Base-by-base conservation (phyloP, 2,797 vertebrate genomes). In the Poeciliopsis turneri region DNA sequence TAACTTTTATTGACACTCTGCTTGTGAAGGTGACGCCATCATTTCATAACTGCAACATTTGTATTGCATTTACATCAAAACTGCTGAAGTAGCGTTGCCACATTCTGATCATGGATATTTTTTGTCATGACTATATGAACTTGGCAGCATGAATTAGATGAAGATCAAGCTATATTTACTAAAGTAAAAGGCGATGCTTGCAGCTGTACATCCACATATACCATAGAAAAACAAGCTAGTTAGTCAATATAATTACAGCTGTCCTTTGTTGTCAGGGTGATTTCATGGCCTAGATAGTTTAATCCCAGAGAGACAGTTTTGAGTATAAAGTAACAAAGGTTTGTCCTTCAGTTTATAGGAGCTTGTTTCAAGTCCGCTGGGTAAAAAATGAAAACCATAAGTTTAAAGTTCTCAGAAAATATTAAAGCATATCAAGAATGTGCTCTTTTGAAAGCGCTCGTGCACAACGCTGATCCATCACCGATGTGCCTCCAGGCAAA, bases 401-500 rank as follows among this genome's bases (percentile, higher is more conserved):
- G 5, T 33, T 61, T 61, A 64, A 64, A 64, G 6, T 36, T 64
- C 30, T 61, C 6, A 18, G 15, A 16, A 61, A 61, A 61, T 33
- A 59, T 30, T 28, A 33, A 61, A 18, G 28, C 30, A 5, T 61
- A 33, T 64, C 61, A 20, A 36, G 30, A 36, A 64, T 61, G 61
- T 64, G 33, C 61, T 64, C 61, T 36, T 64, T 64, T 36, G 61
- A 64, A 64, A 36, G 33, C 5, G 3, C 30, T 64, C 33, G 30
- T 18, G 30, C 59, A 33, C 59, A 61, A 33, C 15, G 2, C 15
- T 33, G 59, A 64, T 36, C 61, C 61, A 64, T 36, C 33, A 64
- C 61, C 36, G 61, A 64, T 64, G 59, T 64, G 59, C 33, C 61
- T 36, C 82, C 64, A 16, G 83, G 66, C 16, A 36, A 61, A 64